Conservation (phyloP, 64 coral and sea anemone genomes). For the Anthopleura sola region DNA sequence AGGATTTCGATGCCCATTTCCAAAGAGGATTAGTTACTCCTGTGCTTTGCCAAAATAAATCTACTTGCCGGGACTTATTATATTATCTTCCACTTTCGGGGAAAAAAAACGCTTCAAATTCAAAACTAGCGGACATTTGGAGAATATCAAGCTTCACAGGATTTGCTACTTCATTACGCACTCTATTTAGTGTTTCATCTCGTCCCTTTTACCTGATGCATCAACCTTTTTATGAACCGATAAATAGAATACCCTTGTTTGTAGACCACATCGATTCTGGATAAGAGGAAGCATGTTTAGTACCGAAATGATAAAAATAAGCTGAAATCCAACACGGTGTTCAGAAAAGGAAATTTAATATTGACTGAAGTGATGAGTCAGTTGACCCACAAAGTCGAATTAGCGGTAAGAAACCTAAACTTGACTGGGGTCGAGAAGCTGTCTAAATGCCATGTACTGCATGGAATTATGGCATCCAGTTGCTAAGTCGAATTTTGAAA, state of each 20-base stretch:
- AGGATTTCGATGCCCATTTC: not conserved
- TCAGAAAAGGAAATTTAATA: constrained; percentile 18
- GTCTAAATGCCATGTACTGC: not conserved
- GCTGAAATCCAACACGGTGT: not conserved
- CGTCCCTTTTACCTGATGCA: not conserved
- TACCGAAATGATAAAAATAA: constrained; percentile 1
- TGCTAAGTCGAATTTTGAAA: not conserved
- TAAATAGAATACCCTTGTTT: not conserved
- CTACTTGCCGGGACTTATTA: not conserved
- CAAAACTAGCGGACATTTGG: not conserved
- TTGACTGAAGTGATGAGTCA: not conserved
- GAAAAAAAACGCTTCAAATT: not conserved
- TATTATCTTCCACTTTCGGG: not conserved
- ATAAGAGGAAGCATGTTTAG: not conserved
- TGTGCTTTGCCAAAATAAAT: not conserved
- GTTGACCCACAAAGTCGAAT: constrained; percentile 23
- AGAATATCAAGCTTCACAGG: not conserved
- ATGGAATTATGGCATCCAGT: constrained; percentile 9
- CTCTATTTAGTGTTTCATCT: not conserved
- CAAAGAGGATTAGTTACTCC: not conserved
- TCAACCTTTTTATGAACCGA: not conserved
- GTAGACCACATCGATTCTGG: not conserved
- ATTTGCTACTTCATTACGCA: not conserved
- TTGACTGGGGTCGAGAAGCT: constrained; percentile 9
- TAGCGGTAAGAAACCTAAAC: constrained; percentile 23